Evolutionary conservation across 2,797 vertebrate species (phyloP), one percentile per base, ranked within the genome.

Genomic region (Myotis pilosus): DNA sequence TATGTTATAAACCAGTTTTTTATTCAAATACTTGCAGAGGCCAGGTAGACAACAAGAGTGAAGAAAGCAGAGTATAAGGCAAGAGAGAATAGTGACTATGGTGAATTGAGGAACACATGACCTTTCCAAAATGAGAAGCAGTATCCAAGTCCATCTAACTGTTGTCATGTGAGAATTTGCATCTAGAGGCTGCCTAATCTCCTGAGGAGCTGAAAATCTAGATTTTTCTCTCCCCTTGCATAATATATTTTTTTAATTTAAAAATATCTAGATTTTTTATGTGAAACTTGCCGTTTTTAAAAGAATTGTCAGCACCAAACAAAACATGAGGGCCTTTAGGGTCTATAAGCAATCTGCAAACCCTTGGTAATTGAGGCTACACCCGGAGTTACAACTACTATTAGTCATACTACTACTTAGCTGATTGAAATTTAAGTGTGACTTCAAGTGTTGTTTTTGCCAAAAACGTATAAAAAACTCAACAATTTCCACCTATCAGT

Each of bases 371-470:
- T 38, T 20, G 16, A 94, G 33, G 76, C 22, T 33, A 89, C 38
- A 82, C 38, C 36, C 69, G 15, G 15, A 2, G 28, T 81, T 79
- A 74, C 5, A 47, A 66, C 49, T 74, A 88, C 20, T 69, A 85
- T 19, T 72, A 76, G 13, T 66, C 49, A 25, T 22, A 83, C 3
- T 57, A 87, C 38, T 51, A 57, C 23, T 69, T 53, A 74, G 76
- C 28, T 78, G 47, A 89, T 3, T 78, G 71, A 87, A 87, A 92
- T 41, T 94, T 87, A 94, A 78, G 20, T 47, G 71, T 17, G 19
- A 90, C 49, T 64, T 85, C n/a, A 87, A 53, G 57, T 62, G 16
- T 6, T 86, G 16, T 71, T 85, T 95, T 78, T 93, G 80, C 17
- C 28, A 88, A 96, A 95, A 92, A 85, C 17, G 5, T 44, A 66